phyloP scores from a whole-genome alignment of 2,888 invertebrate genomes.

The Sycophila texana region DNA sequence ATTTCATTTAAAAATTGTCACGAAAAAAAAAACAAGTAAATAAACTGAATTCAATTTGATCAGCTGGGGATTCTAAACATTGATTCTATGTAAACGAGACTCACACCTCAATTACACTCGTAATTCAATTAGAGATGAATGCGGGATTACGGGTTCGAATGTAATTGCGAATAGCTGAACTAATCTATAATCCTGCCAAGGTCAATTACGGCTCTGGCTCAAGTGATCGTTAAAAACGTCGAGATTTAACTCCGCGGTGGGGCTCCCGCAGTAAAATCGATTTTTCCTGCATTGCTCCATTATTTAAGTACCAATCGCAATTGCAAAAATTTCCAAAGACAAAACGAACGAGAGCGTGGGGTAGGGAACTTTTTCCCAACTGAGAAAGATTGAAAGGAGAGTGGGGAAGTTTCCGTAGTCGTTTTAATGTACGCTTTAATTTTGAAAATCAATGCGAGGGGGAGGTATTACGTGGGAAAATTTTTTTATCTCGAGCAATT shows the following conservation, averaged over 20 bases:
- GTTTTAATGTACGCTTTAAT: constrained; percentile 37
- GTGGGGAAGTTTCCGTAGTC: constrained; percentile 10
- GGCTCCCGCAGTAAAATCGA: constrained; percentile 33
- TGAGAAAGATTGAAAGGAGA: constrained; percentile 12
- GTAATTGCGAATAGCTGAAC: constrained; percentile 46
- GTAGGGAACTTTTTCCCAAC: constrained; percentile 30
- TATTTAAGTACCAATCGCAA: constrained; percentile 48
- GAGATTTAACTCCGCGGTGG: constrained; percentile 2
- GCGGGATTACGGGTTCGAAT: constrained; percentile 17
- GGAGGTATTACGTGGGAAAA: background rate
- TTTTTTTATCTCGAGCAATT: constrained; percentile 13
- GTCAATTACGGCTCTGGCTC: constrained; percentile 50
- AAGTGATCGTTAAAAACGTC: constrained; percentile 49
- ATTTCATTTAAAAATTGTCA: background rate
- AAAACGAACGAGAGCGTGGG: constrained; percentile 24
- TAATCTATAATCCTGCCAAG: constrained; percentile 48
- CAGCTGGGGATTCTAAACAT: background rate
- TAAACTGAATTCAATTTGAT: no score
- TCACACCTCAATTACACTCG: constrained; percentile 15
- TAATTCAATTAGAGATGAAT: constrained; percentile 53
- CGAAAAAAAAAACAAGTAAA: no score
- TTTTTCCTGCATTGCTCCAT: constrained; percentile 46
- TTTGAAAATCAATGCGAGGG: constrained; percentile 23
- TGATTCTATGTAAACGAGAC: constrained; percentile 15
- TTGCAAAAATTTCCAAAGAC: constrained; percentile 24